Evolutionary conservation across 2,888 invertebrate genomes (phyloP).

Genomic region (Diplazon laetatorius): DNA sequence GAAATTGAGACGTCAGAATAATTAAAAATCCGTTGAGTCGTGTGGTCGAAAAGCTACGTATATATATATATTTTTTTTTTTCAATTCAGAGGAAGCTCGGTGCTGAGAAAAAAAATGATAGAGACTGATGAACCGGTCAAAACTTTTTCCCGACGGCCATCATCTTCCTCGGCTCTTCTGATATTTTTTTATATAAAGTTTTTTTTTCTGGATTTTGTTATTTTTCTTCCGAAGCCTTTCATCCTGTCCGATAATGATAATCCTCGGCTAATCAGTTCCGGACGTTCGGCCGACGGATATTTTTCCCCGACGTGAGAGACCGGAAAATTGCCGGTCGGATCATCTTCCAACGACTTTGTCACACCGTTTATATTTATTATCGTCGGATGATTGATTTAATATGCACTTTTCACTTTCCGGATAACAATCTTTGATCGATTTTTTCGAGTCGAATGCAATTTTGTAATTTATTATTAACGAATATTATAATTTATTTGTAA

Average conservation of each 20-base stretch:
- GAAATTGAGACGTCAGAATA: too few species aligned
- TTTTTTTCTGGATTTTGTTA: neutral
- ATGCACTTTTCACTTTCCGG: too few species aligned
- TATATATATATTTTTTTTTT: too few species aligned
- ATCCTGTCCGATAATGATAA: constrained; percentile 51
- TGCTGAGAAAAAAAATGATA: constrained; percentile 5
- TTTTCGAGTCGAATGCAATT: neutral
- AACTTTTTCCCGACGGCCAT: constrained; percentile 56
- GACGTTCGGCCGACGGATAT: neutral
- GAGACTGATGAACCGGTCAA: constrained; percentile 41
- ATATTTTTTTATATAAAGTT: neutral
- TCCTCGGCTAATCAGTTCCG: constrained; percentile 63
- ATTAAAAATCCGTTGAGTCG: too few species aligned
- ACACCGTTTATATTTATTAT: constrained; percentile 6
- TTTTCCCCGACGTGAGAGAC: constrained; percentile 25
- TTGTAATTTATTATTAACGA: neutral
- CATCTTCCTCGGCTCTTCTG: constrained; percentile 32
- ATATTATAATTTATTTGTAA: neutral
- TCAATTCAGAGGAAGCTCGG: neutral
- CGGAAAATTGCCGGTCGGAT: constrained; percentile 14
- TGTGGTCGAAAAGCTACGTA: too few species aligned
- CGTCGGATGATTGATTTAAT: constrained; percentile 26
- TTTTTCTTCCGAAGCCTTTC: constrained; percentile 35
- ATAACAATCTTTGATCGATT: neutral
- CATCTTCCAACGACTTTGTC: neutral